Base-by-base conservation (phyloP, 2,113 vertebrate genomes). In the Paratilapia polleni region DNA sequence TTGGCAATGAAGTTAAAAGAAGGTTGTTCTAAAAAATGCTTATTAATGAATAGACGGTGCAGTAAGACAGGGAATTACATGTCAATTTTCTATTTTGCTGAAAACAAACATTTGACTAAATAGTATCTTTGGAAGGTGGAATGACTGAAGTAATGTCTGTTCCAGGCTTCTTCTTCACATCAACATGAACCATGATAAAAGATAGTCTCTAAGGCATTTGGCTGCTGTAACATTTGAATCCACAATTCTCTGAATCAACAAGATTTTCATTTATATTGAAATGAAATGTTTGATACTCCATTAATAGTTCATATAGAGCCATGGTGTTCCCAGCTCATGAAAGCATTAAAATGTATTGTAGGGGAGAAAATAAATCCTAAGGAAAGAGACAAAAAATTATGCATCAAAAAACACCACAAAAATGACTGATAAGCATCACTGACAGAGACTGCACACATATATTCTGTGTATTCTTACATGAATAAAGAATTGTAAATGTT, bases 11-110 rank as follows among this genome's bases (percentile, higher is more conserved):
- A 24, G 61, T 52, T 77, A 54, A 89, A 89, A 82, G 31, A 59
- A 68, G 58, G 38, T 26, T 26, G 74, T 78, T 22, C n/a, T 22
- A 75, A 89, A 77, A 84, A 80, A 83, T 79, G 34, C 28, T 52
- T 17, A n/a, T 73, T 79, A 77, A 86, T 80, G 76, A 79, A 77
- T 14, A 61, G 41, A 41, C 60, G 24, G 2, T 4, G 47, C 14
- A 62, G 22, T 43, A 57, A 77, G 56, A 78, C 54, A 15, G 57
- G 34, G 70, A 66, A 57, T 64, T 38, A 17, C 8, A 56, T 2
- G 2, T 79, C 61, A 0, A 20, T 83, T 73, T 77, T 79, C 24
- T 43, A 8, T 83, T 80, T 36, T 43, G 43, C 52, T 8, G 49
- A 61, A 68, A 58, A 85, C 43, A 70, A 49, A 78, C 1, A 15